Conservation (phyloP, 2,888 invertebrate genomes). For the Oscheius sp. region DNA sequence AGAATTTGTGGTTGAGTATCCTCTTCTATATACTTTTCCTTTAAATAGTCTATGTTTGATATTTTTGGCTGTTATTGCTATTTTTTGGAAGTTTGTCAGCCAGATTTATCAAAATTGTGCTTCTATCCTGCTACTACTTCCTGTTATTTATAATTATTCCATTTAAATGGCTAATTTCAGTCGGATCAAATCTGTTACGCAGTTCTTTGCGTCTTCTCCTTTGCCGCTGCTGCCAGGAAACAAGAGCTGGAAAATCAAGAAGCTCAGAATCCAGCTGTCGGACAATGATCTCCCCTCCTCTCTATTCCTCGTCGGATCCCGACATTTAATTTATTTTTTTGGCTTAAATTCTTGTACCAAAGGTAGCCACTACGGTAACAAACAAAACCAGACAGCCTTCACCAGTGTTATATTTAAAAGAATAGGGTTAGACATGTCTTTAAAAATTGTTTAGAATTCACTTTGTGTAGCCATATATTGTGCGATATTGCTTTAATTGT, state of each 20-base stretch:
- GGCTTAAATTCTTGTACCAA: neutral
- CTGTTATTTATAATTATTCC: neutral
- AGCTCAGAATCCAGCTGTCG: neutral
- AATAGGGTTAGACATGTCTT: too few relatives aligned
- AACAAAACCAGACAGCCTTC: too few relatives aligned
- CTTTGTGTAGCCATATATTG: too few relatives aligned
- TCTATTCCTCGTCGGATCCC: too few relatives aligned
- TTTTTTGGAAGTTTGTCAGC: too few relatives aligned
- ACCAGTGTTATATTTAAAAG: too few relatives aligned
- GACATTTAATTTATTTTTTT: neutral
- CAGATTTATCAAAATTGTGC: neutral
- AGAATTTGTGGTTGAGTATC: conserved; percentile 20
- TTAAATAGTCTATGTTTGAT: neutral
- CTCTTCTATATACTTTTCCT: neutral
- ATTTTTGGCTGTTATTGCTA: conserved; percentile 8
- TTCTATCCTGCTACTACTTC: conserved; percentile 6
- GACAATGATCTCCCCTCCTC: too few relatives aligned
- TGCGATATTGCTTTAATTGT: too few relatives aligned
- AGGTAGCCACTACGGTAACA: too few relatives aligned
- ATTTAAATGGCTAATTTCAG: conserved; percentile 76
- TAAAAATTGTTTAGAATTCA: too few relatives aligned
- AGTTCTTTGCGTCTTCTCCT: conserved; percentile 97
- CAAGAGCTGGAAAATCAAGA: conserved; percentile 20
- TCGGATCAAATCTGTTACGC: conserved; percentile 99
- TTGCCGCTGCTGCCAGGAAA: conserved; percentile 83